These are phyloP conservation scores for Pelodiscus sinensis DNA, from an alignment of 2,113 vertebrate genomes.

Conservation along the genomic window DNA sequence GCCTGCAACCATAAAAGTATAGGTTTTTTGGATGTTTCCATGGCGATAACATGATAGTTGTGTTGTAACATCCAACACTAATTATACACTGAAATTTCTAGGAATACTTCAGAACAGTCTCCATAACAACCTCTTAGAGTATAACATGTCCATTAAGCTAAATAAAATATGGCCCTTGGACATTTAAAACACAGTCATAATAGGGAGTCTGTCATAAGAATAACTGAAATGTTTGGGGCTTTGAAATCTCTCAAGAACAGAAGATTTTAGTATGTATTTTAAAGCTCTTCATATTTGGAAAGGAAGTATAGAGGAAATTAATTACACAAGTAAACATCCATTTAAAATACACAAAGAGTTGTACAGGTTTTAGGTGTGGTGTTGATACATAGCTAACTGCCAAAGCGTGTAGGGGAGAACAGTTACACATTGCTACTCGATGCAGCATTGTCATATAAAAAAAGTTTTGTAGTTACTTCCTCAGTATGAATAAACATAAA, in stretches of 20 bases:
- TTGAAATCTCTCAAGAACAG: neutral
- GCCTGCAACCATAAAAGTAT: constrained; percentile 63
- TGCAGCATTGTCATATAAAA: accelerated
- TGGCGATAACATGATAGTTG: constrained; percentile 65
- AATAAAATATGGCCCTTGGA: constrained; percentile 11
- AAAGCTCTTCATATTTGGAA: neutral
- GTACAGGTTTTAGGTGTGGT: neutral
- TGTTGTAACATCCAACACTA: constrained; percentile 56
- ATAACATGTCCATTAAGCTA: constrained; percentile 7
- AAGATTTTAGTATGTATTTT: neutral
- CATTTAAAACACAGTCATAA: neutral
- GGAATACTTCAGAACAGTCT: constrained; percentile 61
- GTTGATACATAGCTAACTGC: neutral
- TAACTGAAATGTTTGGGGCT: constrained; percentile 5
- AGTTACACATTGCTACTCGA: neutral
- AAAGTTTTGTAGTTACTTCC: neutral
- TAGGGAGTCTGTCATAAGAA: neutral
- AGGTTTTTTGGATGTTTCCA: constrained; percentile 67
- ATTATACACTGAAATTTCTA: constrained; percentile 66
- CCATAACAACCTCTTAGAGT: constrained; percentile 67
- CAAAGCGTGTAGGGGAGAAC: too few relatives aligned
- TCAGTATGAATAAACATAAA: neutral
- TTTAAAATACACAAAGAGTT: neutral
- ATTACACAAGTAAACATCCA: neutral
- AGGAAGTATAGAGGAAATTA: neutral